These are phyloP conservation scores for Argyra leucocephala DNA, from an alignment of 2,888 invertebrate species.

Conservation along the genomic window DNA sequence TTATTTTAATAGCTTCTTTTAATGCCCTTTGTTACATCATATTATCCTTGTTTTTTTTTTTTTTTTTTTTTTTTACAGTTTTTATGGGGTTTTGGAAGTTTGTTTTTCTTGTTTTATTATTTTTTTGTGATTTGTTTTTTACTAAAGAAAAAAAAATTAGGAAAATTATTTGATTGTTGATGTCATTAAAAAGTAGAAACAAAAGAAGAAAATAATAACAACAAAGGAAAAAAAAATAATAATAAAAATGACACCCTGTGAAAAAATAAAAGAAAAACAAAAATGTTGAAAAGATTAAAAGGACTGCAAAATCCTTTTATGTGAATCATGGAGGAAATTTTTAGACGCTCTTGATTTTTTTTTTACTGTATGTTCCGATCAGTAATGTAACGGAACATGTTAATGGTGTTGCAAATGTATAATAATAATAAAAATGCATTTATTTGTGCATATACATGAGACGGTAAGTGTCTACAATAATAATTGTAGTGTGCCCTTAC, in stretches of 20 bases:
- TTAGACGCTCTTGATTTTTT: no score
- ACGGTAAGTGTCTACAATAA: no score
- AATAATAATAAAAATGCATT: no score
- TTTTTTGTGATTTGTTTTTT: neutral
- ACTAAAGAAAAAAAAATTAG: neutral
- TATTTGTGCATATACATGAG: no score
- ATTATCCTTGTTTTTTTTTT: neutral
- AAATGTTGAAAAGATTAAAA: neutral
- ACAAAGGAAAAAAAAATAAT: neutral
- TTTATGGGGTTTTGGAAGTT: neutral
- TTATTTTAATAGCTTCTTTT: neutral
- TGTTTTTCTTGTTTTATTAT: neutral
- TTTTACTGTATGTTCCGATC: no score
- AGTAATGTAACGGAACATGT: no score
- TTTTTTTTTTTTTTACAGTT: no score
- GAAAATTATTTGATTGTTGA: constrained; percentile 6
- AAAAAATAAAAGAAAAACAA: no score
- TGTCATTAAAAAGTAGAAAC: neutral
- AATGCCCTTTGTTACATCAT: neutral
- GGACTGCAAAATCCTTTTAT: constrained; percentile 1
- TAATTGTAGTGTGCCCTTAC: no score
- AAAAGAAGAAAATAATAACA: neutral
- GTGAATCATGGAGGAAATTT: no score
- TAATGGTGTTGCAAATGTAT: no score
- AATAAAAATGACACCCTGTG: no score